phyloP scores from a whole-genome alignment of 2,797 vertebrate genomes.

The Eremophila alpestris region DNA sequence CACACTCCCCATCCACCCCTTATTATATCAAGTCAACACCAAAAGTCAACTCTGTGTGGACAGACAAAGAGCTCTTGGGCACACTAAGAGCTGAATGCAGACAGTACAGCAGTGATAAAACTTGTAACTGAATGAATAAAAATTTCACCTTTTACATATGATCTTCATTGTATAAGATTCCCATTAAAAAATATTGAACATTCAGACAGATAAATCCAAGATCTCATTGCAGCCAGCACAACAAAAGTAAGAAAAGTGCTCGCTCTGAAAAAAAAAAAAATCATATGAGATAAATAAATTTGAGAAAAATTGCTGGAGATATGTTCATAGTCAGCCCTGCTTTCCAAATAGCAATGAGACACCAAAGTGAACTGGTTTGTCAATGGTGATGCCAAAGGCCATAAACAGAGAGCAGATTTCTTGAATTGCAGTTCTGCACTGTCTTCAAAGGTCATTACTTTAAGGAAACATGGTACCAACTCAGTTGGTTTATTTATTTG shows the following conservation, averaged over 20 bases:
- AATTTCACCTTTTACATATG: not conserved
- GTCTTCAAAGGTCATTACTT: not conserved
- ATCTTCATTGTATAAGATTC: not conserved
- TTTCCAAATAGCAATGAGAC: not conserved
- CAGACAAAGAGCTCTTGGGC: not conserved
- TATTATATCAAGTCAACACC: not conserved
- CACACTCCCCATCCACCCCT: not conserved
- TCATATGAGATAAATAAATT: not conserved
- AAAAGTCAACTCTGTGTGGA: not conserved
- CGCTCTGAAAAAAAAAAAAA: not conserved
- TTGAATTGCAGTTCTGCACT: not conserved
- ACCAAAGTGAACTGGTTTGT: not conserved
- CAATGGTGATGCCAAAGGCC: not conserved
- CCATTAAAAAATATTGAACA: not conserved
- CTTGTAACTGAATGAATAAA: not conserved
- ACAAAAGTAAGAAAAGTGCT: not conserved
- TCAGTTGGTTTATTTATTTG: not conserved
- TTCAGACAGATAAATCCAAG: not conserved
- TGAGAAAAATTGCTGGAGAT: not conserved
- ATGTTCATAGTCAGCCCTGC: not conserved
- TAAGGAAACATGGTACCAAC: not conserved
- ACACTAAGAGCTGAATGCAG: not conserved
- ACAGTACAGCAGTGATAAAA: not conserved
- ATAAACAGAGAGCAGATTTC: not conserved
- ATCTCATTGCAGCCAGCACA: not conserved